Evolutionary conservation across 2,888 invertebrate species (phyloP).

Genomic region (Lasioglossum lativentre): DNA sequence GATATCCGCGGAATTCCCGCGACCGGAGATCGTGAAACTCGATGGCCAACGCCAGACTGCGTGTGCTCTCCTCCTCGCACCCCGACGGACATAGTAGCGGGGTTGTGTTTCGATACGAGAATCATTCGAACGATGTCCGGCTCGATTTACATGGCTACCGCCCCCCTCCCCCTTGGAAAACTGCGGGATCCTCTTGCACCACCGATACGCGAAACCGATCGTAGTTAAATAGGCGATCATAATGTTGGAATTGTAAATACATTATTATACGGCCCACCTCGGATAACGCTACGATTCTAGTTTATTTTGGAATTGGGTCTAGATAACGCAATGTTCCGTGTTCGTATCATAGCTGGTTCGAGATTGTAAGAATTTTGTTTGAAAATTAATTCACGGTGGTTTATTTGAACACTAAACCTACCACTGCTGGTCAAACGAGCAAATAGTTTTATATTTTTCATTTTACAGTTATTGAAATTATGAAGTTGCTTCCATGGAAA

Average conservation of each 20-base stretch:
- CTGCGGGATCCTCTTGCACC: background rate
- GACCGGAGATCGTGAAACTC: slow-evolving; percentile 30
- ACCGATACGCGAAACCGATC: background rate
- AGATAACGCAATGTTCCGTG: background rate
- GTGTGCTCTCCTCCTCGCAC: background rate
- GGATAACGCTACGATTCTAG: background rate
- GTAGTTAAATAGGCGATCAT: background rate
- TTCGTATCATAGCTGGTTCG: too few species aligned
- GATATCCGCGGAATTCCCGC: slow-evolving; percentile 47
- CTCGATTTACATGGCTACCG: background rate
- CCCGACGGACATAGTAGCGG: background rate
- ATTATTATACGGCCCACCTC: background rate
- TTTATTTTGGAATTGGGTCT: background rate
- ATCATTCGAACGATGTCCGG: slow-evolving; percentile 14
- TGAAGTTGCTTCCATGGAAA: too few species aligned
- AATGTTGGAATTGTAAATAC: background rate
- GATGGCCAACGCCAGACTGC: slow-evolving; percentile 12
- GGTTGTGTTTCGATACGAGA: slow-evolving; percentile 22
- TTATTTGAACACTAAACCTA: too few species aligned
- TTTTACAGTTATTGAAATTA: too few species aligned
- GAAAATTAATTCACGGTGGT: too few species aligned
- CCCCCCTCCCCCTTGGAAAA: background rate
- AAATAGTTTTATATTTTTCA: too few species aligned
- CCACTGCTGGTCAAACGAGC: too few species aligned
- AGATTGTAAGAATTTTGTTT: background rate